phyloP scores from a whole-genome alignment of 64 coral and sea anemone genomes.

The Montipora capricornis region DNA sequence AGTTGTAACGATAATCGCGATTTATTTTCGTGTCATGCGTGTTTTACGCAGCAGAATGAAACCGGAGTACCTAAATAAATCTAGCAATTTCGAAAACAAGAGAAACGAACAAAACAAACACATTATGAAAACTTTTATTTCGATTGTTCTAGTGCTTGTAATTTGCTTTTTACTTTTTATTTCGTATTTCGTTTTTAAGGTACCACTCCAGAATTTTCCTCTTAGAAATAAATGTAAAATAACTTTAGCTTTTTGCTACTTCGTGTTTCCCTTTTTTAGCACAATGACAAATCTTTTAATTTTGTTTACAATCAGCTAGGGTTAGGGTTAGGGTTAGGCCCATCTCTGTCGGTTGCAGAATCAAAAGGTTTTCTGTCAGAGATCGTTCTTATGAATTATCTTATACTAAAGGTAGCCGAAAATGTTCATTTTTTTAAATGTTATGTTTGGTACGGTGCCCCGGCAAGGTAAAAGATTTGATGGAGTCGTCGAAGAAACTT shows the following conservation, averaged over 20 bases:
- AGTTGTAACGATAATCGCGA: neutral
- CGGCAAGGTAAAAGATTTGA: no score
- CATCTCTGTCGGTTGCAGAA: no score
- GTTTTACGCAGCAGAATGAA: neutral
- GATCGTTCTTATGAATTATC: no score
- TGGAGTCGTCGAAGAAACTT: no score
- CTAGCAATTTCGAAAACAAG: neutral
- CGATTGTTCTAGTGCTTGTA: neutral
- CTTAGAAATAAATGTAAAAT: neutral
- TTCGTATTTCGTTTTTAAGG: neutral
- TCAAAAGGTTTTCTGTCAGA: no score
- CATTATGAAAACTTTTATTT: constrained; percentile 14
- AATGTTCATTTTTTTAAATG: no score
- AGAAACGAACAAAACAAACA: constrained; percentile 10
- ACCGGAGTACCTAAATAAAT: neutral
- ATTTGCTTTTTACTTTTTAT: neutral
- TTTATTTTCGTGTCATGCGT: neutral
- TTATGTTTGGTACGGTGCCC: no score
- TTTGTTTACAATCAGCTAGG: constrained; percentile 14
- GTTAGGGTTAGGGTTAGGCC: neutral
- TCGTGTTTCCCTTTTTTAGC: neutral
- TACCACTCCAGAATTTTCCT: neutral
- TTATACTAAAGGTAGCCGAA: no score
- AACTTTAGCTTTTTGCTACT: neutral
- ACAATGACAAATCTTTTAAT: neutral